A percentile compares a stretch with the other conserved stretches of the same genome.
Conservation (phyloP, 2,888 invertebrate species). For the Oligia latruncula region DNA sequence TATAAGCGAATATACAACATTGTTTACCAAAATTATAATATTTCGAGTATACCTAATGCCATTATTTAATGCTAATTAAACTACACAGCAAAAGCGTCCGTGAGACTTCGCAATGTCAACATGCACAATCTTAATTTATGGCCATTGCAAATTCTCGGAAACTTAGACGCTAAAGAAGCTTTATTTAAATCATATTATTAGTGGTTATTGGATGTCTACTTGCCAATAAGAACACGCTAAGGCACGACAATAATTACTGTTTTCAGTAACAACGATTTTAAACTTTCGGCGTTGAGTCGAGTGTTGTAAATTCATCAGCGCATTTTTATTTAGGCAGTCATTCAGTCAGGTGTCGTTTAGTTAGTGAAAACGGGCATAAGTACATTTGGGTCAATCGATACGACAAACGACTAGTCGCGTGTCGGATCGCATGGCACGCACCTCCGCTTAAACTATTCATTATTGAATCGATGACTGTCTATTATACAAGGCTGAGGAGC, state of each 20-base stretch:
- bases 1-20: neutral
- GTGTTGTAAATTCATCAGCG: neutral
- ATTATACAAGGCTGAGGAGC: slow-evolving; percentile 46
- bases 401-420: slow-evolving; percentile 74
- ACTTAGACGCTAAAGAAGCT: slow-evolving; percentile 26
- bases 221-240: slow-evolving; percentile 56
- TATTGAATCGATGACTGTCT: slow-evolving; percentile 67
- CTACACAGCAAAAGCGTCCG: neutral
- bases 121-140: slow-evolving; percentile 41
- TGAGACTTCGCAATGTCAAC: slow-evolving; percentile 6
- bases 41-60: neutral
- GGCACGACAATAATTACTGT: slow-evolving; percentile 49
- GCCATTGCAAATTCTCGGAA: neutral
- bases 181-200: slow-evolving; percentile 34
- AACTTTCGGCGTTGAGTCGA: neutral
- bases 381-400: slow-evolving; percentile 87
- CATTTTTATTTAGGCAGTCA: neutral
- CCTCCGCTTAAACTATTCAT: slow-evolving; percentile 71
- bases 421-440: slow-evolving; percentile 73
- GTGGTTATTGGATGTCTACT: slow-evolving; percentile 22
- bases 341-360: neutral
- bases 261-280: neutral
- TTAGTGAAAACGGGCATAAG: slow-evolving; percentile 21
- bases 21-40: neutral
- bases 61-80: neutral